Base-by-base conservation (phyloP, 2,113 vertebrate species). In the Eptesicus fuscus region DNA sequence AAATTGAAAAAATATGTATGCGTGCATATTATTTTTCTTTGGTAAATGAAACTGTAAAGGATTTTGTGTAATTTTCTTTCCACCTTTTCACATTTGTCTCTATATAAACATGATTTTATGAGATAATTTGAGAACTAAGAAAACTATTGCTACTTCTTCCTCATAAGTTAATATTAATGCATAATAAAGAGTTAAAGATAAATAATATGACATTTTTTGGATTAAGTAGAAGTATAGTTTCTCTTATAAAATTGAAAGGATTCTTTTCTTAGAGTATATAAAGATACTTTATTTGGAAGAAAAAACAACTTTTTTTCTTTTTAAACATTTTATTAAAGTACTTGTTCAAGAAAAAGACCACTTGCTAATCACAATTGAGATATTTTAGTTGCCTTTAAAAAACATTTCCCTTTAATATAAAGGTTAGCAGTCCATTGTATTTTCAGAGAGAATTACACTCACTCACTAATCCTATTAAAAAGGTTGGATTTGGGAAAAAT, bases 351-450 rank as follows among this genome's bases (percentile, higher is more conserved):
- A 56, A 47, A 82, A 70, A 83, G 40, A 23, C 8, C 3, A 32
- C 9, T 88, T 94, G 37, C 5, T 53, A 74, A 90, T 92, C 83
- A 90, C 25, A 77, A 53, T 20, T 69, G 35, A 88, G 44, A 88
- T n/a, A 71, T 92, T 96, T 92, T 71, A 87, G 16, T 78, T 78
- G 67, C 78, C 23, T 96, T 90, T 30, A 63, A 23, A 70, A 85
- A 18, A 69, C 67, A 10, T 79, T 96, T 74, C 14, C 63, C 28
- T 20, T 89, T 79, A 79, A 42, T 69, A 53, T 65, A 59, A 69
- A 84, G 65, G n/a, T 83, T 87, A 87, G 17, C 16, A 70, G 18
- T 12, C 88, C 16, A 44, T 90, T 83, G 37, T 93, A 59, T 70
- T 89, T 74, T 51, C 59, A 71, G 56, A 80, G 63, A 56, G 49